Conservation (phyloP, 2,888 invertebrate species). For the Acronicta alni region DNA sequence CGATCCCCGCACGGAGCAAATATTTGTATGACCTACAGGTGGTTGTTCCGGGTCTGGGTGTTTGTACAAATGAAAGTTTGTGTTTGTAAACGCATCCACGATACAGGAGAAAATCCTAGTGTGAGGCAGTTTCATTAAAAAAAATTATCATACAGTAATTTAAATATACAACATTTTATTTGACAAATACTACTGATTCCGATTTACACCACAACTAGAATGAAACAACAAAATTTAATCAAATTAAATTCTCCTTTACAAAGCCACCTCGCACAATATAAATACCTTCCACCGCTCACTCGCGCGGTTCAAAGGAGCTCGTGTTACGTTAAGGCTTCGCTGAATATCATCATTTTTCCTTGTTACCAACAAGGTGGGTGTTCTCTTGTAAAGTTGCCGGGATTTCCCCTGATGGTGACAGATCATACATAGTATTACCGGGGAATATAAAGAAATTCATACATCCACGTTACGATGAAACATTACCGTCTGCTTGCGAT, state of each 20-base stretch:
- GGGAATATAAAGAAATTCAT: constrained; percentile 57
- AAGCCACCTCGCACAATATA: constrained; percentile 42
- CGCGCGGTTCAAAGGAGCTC: constrained; percentile 64
- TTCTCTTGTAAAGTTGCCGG: constrained; percentile 66
- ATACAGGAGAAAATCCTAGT: too few relatives aligned
- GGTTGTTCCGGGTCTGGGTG: too few relatives aligned
- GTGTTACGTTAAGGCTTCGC: constrained; percentile 61
- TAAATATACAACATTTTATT: too few relatives aligned
- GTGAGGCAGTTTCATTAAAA: too few relatives aligned
- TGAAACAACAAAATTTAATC: neutral
- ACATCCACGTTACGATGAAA: constrained; percentile 35
- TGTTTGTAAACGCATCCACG: too few relatives aligned
- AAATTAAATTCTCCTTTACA: neutral
- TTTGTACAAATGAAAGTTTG: too few relatives aligned
- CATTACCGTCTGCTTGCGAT: constrained; percentile 41
- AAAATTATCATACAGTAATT: too few relatives aligned
- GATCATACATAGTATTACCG: constrained; percentile 67
- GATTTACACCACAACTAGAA: neutral
- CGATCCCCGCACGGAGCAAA: too few relatives aligned
- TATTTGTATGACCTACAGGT: too few relatives aligned
- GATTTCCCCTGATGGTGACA: constrained; percentile 76
- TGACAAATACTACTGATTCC: too few relatives aligned
- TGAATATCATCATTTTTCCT: constrained; percentile 73
- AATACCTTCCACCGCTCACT: constrained; percentile 50
- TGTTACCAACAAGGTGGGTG: constrained; percentile 69